Evolutionary conservation across 2,113 vertebrate genomes (phyloP).

Genomic region (Psittacula cyanocephala): DNA sequence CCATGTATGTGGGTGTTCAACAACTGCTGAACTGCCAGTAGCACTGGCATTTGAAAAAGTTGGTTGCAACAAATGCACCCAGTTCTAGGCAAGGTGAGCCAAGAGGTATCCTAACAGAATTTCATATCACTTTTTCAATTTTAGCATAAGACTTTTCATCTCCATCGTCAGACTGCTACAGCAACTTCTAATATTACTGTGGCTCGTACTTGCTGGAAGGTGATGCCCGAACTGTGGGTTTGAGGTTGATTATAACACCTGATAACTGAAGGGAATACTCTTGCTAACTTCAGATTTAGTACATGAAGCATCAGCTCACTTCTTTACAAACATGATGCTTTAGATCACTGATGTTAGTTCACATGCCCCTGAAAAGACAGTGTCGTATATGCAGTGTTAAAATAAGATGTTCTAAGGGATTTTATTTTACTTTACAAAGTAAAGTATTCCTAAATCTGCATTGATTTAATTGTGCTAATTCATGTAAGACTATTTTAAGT

Average conservation of each 20-base stretch:
- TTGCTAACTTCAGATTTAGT: not conserved
- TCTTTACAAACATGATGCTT: not conserved
- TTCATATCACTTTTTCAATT: not conserved
- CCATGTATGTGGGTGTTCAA: not conserved
- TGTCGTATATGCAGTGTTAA: not conserved
- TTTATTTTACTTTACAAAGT: not conserved
- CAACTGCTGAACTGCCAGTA: not conserved
- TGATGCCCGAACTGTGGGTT: fast-evolving
- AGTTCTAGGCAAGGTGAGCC: not conserved
- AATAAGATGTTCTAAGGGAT: not conserved
- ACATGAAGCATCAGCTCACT: not conserved
- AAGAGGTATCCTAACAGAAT: not conserved
- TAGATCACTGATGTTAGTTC: not conserved
- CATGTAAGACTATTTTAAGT: not conserved
- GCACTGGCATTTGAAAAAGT: not conserved
- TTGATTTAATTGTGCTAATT: not conserved
- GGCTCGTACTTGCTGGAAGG: not conserved
- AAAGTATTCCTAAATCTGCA: not conserved
- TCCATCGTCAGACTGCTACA: not conserved
- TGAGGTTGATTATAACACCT: not conserved
- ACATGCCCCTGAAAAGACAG: fast-evolving
- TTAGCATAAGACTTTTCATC: not conserved
- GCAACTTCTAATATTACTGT: not conserved
- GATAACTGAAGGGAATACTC: not conserved
- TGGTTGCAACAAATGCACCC: not conserved